phyloP scores from a whole-genome alignment of 2,888 invertebrate species.

The Girardia tigrina region DNA sequence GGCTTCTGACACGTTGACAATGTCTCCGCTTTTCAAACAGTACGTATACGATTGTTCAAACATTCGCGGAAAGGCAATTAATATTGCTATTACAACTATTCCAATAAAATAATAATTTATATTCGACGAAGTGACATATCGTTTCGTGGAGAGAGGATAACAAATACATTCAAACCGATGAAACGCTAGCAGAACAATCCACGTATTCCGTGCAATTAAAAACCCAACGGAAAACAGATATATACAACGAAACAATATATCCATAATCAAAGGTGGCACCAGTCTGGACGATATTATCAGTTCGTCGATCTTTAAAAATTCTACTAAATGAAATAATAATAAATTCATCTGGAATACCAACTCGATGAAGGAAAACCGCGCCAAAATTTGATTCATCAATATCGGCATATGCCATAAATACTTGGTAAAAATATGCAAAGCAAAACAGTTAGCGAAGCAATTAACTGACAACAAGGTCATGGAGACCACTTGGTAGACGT shows the following conservation, averaged over 20 bases:
- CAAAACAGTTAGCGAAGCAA: slow-evolving; percentile 6
- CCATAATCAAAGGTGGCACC: background rate
- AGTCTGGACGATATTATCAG: background rate
- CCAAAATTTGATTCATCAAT: slow-evolving; percentile 15
- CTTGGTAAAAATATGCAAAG: background rate
- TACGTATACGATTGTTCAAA: background rate
- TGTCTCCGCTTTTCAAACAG: slow-evolving; percentile 9
- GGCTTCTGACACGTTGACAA: slow-evolving; percentile 16
- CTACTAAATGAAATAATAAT: background rate
- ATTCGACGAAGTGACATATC: background rate
- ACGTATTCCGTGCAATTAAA: background rate
- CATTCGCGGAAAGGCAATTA: slow-evolving; percentile 1
- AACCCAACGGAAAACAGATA: background rate
- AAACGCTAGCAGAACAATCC: background rate
- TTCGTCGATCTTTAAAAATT: background rate
- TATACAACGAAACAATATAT: background rate
- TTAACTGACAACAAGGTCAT: background rate
- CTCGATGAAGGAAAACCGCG: background rate
- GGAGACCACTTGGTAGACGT: background rate
- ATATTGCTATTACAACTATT: background rate
- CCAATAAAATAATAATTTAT: background rate
- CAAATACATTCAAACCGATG: slow-evolving; percentile 19
- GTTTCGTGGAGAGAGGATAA: background rate
- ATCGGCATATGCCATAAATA: slow-evolving; percentile 4
- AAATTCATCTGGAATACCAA: background rate